Conservation (phyloP, 1,140 invertebrate species). For the Globodera ellingtonae region DNA sequence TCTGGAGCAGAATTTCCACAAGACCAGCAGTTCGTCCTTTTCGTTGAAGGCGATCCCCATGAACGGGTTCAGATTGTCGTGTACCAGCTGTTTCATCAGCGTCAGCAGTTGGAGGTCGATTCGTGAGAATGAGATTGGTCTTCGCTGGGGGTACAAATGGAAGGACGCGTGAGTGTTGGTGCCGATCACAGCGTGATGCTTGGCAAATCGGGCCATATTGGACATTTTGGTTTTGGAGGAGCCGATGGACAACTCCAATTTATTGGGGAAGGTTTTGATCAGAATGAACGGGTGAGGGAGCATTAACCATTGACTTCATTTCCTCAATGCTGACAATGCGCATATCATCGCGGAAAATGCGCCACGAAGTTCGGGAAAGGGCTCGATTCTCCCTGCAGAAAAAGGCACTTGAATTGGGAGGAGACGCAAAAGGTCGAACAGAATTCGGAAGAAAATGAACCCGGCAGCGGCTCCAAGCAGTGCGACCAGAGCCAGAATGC, state of each 20-base stretch:
- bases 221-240: constrained; percentile 60
- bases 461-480: constrained; percentile 40
- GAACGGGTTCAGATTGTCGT: constrained; percentile 64
- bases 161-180: constrained; percentile 64
- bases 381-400: constrained; percentile 58
- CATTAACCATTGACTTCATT: constrained; percentile 61
- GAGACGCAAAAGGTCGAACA: constrained; percentile 36
- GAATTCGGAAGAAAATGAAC: constrained; percentile 51
- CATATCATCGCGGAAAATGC: constrained; percentile 62
- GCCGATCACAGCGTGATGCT: constrained; percentile 63
- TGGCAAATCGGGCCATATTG: constrained; percentile 61
- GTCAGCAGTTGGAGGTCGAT: constrained; percentile 54
- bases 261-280: neutral
- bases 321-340: constrained; percentile 59
- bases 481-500: constrained; percentile 43
- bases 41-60: constrained; percentile 64
- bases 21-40: constrained; percentile 61
- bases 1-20: constrained; percentile 64
- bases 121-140: constrained; percentile 57
- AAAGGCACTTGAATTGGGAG: constrained; percentile 15
- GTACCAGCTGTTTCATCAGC: constrained; percentile 51
- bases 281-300: neutral
- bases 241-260: constrained; percentile 60
- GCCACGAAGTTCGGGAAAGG: constrained; percentile 57
- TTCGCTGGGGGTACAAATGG: constrained; percentile 60